Evolutionary conservation across 2,888 invertebrate genomes (phyloP).

Genomic region (Pandemis cinnamomeana): DNA sequence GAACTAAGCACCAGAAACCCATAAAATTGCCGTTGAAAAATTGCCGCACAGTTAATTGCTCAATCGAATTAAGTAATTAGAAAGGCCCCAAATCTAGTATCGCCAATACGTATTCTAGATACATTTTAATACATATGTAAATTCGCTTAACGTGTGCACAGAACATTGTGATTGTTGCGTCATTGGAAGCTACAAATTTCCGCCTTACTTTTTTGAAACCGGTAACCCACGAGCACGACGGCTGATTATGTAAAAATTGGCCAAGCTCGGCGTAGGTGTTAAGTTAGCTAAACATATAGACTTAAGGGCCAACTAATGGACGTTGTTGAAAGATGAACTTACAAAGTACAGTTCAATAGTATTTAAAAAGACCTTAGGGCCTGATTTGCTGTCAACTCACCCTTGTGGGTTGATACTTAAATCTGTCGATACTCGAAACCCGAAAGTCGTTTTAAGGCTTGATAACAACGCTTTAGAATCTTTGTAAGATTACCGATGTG

Average conservation of each 20-base stretch:
- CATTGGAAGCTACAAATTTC: slow-evolving; percentile 70
- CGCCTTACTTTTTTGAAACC: slow-evolving; percentile 73
- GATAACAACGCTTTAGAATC: too few relatives aligned
- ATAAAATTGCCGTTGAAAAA: slow-evolving; percentile 34
- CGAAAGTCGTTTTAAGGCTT: too few relatives aligned
- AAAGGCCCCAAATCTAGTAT: slow-evolving; percentile 33
- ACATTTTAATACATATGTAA: slow-evolving; percentile 31
- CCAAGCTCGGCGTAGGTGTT: slow-evolving; percentile 13
- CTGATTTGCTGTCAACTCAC: too few relatives aligned
- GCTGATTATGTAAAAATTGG: background rate
- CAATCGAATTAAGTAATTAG: slow-evolving; percentile 37
- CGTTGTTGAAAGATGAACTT: too few relatives aligned
- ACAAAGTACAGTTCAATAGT: too few relatives aligned
- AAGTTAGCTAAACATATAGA: background rate
- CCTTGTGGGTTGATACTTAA: too few relatives aligned
- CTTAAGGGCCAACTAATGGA: background rate
- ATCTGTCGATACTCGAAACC: too few relatives aligned
- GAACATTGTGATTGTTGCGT: slow-evolving; percentile 62
- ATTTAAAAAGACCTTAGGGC: too few relatives aligned
- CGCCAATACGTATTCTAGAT: slow-evolving; percentile 27
- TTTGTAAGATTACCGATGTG: too few relatives aligned
- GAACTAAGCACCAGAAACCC: slow-evolving; percentile 19
- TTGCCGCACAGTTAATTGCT: slow-evolving; percentile 14
- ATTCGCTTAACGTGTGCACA: slow-evolving; percentile 24
- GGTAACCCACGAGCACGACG: slow-evolving; percentile 49